phyloP scores from a whole-genome alignment of 2,888 invertebrate species.

The Caenorhabditis panamensis region DNA sequence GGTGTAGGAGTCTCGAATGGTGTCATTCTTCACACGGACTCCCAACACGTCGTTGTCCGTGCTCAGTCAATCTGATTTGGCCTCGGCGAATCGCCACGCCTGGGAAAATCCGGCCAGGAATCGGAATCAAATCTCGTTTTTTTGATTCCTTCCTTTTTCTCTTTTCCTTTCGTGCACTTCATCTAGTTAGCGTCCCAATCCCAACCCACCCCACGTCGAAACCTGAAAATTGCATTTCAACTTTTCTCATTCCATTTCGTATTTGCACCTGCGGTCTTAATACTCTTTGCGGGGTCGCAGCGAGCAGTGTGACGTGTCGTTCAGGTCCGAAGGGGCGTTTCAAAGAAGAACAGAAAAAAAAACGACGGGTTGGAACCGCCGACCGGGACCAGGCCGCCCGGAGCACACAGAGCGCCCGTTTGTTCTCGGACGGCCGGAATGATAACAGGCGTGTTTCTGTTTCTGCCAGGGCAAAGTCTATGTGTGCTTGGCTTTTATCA shows the following conservation, averaged over 20 bases:
- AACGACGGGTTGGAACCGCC: no score
- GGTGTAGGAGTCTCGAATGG: not conserved
- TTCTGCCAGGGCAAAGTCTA: constrained; percentile 32
- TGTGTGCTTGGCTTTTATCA: constrained; percentile 8
- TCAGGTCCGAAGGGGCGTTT: no score
- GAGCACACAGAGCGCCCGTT: no score
- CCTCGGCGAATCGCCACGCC: not conserved
- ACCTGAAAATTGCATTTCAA: constrained; percentile 9
- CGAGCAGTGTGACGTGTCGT: constrained; percentile 11
- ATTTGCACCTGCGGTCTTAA: constrained; percentile 27
- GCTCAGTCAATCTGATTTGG: not conserved
- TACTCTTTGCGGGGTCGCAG: not conserved
- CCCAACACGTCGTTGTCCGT: not conserved
- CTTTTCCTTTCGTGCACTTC: no score
- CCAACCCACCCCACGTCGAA: constrained; percentile 6
- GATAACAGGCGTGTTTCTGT: constrained; percentile 7
- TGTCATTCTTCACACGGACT: not conserved
- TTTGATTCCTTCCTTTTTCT: not conserved
- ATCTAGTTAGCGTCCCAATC: no score
- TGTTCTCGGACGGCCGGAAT: not conserved
- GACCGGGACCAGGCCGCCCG: not conserved
- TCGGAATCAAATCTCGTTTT: not conserved
- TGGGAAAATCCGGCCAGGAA: not conserved
- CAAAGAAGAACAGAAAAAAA: no score
- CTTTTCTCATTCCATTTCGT: constrained; percentile 33